phyloP scores from a whole-genome alignment of 2,888 invertebrate species.

The Hoplodrina blanda region DNA sequence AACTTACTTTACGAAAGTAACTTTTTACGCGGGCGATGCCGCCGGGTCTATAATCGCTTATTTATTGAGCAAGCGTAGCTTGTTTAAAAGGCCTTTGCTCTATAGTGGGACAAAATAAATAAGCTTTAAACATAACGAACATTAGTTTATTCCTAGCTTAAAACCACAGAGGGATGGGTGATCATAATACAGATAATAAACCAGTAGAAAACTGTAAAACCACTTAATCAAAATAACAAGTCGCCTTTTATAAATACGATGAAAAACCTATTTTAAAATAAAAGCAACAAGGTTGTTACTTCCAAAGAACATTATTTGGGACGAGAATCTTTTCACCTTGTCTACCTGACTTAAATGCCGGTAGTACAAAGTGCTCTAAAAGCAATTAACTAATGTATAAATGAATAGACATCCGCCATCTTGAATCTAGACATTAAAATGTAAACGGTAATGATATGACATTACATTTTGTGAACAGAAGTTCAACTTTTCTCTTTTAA shows the following conservation, averaged over 20 bases:
- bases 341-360: constrained; percentile 38
- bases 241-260: neutral
- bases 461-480: constrained; percentile 4
- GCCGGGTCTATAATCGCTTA: no score
- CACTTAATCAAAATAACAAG: neutral
- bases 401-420: constrained; percentile 59
- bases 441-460: constrained; percentile 51
- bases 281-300: neutral
- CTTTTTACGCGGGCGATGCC: no score
- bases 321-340: constrained; percentile 27
- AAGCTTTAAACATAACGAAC: neutral
- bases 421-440: constrained; percentile 59
- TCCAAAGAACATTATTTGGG: constrained; percentile 14
- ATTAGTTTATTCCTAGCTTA: neutral
- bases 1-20: no score
- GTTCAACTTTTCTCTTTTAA: neutral
- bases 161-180: no score
- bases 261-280: neutral
- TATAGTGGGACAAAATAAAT: no score
- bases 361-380: constrained; percentile 49
- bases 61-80: no score
- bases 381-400: constrained; percentile 66
- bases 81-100: no score
- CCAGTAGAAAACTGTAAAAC: neutral
- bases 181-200: no score